Evolutionary conservation across 1,140 invertebrate genomes (phyloP).

Genomic region (Portunus trituberculatus): DNA sequence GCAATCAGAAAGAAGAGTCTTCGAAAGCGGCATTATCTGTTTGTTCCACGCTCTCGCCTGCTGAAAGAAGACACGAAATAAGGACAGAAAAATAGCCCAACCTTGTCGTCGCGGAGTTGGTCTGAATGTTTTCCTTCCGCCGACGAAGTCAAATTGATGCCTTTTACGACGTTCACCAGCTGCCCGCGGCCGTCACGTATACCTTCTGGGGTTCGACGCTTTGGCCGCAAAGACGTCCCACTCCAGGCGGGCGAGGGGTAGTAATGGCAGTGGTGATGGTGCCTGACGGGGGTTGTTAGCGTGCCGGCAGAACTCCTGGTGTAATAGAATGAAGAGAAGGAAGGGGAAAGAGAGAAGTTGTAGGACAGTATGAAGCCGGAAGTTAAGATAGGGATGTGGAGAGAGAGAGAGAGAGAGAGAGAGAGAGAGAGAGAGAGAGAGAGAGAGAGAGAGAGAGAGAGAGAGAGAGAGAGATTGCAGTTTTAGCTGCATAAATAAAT

Average conservation of each 20-base stretch:
- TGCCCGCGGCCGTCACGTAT: neutral
- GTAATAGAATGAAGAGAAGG: conserved; percentile 5
- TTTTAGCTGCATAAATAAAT: neutral
- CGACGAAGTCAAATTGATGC: neutral
- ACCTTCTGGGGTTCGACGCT: neutral
- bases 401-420: conserved; percentile 20
- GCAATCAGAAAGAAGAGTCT: neutral
- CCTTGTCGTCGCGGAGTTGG: neutral
- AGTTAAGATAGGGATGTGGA: neutral
- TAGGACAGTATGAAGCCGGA: neutral
- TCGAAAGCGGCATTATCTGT: too few species aligned
- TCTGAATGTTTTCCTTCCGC: neutral
- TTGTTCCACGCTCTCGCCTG: too few species aligned
- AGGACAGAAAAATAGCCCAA: neutral
- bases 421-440: conserved; percentile 20
- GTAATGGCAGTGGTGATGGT: neutral
- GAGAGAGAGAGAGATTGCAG: conserved; percentile 1
- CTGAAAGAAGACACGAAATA: neutral
- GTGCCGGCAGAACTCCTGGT: conserved; percentile 16
- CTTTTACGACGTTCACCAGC: neutral
- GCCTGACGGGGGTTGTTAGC: neutral
- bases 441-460: conserved; percentile 20
- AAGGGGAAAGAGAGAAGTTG: neutral
- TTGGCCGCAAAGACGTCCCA: neutral
- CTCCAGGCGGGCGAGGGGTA: neutral